These are phyloP conservation scores for Cariama cristata DNA, from an alignment of 2,113 vertebrate genomes.

Conservation along the genomic window DNA sequence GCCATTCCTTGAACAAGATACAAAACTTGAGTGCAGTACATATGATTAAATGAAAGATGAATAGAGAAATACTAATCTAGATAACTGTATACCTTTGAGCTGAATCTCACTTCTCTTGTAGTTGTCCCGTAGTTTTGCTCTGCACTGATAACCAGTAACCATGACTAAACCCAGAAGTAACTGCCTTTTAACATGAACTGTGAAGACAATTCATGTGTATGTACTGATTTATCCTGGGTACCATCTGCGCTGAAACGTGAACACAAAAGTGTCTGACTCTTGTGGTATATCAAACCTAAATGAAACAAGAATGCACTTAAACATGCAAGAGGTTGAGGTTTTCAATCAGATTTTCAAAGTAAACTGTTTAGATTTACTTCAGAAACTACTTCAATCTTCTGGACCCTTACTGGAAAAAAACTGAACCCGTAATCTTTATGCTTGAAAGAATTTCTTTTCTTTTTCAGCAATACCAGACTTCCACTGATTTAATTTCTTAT, in stretches of 20 bases:
- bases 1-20: not conserved
- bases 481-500: not conserved
- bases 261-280: not conserved
- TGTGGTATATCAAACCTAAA: not conserved
- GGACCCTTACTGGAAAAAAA: not conserved
- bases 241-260: not conserved
- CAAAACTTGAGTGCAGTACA: not conserved
- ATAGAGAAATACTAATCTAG: not conserved
- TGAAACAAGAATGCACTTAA: not conserved
- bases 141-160: not conserved
- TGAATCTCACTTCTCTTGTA: not conserved
- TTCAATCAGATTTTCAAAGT: not conserved
- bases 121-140: not conserved
- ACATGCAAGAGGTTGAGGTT: not conserved
- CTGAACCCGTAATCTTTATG: not conserved
- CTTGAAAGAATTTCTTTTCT: not conserved
- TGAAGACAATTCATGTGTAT: not conserved
- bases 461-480: not conserved
- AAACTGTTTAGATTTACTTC: not conserved
- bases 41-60: not conserved
- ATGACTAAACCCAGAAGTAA: not conserved
- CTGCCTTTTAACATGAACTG: not conserved
- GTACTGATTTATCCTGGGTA: not conserved
- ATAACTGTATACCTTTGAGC: not conserved
- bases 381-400: not conserved